These are phyloP conservation scores for Sylvietta virens DNA, from an alignment of 2,113 vertebrate genomes.

Conservation along the genomic window DNA sequence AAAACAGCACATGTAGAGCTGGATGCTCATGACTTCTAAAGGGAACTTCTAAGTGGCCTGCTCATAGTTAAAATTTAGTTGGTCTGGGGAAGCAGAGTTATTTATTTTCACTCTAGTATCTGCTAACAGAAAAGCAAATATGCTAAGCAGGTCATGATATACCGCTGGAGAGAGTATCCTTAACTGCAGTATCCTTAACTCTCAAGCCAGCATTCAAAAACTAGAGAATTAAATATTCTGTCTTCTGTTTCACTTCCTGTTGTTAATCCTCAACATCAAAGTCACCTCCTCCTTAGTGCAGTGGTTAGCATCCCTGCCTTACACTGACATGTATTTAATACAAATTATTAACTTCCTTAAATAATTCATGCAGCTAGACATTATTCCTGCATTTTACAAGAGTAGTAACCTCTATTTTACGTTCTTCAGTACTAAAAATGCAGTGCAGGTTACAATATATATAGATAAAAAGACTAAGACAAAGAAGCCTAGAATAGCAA, in stretches of 20 bases:
- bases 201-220: conserved; percentile 72
- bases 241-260: conserved; percentile 78
- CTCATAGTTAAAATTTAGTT: background rate
- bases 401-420: conserved; percentile 53
- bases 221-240: conserved; percentile 79
- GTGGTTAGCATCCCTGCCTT: conserved; percentile 75
- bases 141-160: background rate
- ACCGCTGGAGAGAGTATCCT: conserved; percentile 2
- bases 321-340: conserved; percentile 61
- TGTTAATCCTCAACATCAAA: conserved; percentile 82
- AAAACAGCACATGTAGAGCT: background rate
- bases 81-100: background rate
- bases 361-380: conserved; percentile 54
- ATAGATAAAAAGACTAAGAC: conserved; percentile 33
- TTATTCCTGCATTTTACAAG: conserved; percentile 60
- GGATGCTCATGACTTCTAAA: background rate
- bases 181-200: conserved; percentile 19
- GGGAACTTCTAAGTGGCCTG: conserved; percentile 47
- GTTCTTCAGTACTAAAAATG: conserved; percentile 24
- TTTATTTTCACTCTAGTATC: conserved; percentile 23
- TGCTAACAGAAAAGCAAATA: conserved; percentile 29
- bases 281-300: conserved; percentile 75
- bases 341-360: conserved; percentile 63
- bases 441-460: background rate
- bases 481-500: conserved; percentile 28